These are phyloP conservation scores for Trichonephila clavata DNA, from an alignment of 1,140 invertebrate genomes.

Conservation along the genomic window DNA sequence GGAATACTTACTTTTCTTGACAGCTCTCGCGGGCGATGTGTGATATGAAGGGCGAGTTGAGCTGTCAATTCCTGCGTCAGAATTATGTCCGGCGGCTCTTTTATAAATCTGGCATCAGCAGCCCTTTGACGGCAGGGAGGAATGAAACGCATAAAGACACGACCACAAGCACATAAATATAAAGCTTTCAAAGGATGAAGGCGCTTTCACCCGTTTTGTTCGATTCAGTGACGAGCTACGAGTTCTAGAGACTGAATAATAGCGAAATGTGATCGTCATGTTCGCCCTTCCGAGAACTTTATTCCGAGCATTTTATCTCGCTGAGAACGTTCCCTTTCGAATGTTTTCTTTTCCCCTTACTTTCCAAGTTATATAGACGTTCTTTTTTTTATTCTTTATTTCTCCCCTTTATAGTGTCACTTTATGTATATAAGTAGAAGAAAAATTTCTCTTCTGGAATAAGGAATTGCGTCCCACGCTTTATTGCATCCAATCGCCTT, in stretches of 20 bases:
- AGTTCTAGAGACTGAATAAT: slow-evolving; percentile 4
- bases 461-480: slow-evolving; percentile 2
- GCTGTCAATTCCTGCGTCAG: background rate
- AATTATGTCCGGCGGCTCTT: background rate
- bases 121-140: background rate
- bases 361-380: background rate
- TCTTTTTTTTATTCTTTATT: background rate
- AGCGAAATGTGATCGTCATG: slow-evolving; percentile 10
- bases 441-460: background rate
- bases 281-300: slow-evolving; percentile 21
- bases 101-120: slow-evolving; percentile 24
- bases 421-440: background rate
- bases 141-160: background rate
- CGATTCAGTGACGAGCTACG: background rate
- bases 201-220: background rate
- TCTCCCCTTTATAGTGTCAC: too few species aligned
- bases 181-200: background rate
- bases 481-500: background rate
- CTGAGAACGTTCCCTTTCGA: background rate
- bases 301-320: slow-evolving; percentile 17
- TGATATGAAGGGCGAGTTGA: background rate
- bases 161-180: background rate
- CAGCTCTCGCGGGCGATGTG: background rate
- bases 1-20: slow-evolving; percentile 6
- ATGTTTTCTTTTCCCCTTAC: background rate